phyloP scores from a whole-genome alignment of 1,140 invertebrate species.

The Drosophila ambigua region DNA sequence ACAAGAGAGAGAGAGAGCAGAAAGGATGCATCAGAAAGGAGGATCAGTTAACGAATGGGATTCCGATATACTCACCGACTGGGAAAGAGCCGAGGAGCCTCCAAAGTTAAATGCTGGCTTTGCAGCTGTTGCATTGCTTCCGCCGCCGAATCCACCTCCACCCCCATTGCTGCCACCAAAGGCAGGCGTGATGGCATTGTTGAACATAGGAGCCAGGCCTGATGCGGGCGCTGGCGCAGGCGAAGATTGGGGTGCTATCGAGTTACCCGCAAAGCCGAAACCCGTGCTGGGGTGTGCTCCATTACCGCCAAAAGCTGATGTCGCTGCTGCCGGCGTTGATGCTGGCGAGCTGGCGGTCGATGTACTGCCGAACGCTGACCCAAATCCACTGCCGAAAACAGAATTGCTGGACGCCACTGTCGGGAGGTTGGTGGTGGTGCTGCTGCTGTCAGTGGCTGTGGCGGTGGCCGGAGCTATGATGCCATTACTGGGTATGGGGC shows the following conservation, averaged over 20 bases:
- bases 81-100: constrained; percentile 21
- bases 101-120: constrained; percentile 67
- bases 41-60: too few relatives aligned
- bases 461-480: constrained; percentile 3
- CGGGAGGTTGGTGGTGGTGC: constrained; percentile 1
- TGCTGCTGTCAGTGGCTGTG: constrained; percentile 4
- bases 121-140: constrained; percentile 9
- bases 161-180: constrained; percentile 27
- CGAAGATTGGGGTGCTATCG: constrained; percentile 16
- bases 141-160: constrained; percentile 24
- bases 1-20: background rate
- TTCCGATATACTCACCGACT: constrained; percentile 38
- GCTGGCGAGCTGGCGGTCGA: constrained; percentile 30
- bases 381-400: constrained; percentile 16
- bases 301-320: constrained; percentile 11
- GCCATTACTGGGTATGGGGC: constrained; percentile 13
- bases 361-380: constrained; percentile 8
- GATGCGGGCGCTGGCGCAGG: background rate
- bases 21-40: background rate
- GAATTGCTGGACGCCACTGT: constrained; percentile 24
- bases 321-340: constrained; percentile 6
- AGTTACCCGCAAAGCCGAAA: constrained; percentile 36
- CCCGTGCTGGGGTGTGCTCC: background rate
- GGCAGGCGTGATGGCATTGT: constrained; percentile 4
- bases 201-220: constrained; percentile 42